Evolutionary conservation across 1,140 invertebrate genomes (phyloP), one percentile per base, ranked within the genome.

Genomic region (Arion vulgaris): DNA sequence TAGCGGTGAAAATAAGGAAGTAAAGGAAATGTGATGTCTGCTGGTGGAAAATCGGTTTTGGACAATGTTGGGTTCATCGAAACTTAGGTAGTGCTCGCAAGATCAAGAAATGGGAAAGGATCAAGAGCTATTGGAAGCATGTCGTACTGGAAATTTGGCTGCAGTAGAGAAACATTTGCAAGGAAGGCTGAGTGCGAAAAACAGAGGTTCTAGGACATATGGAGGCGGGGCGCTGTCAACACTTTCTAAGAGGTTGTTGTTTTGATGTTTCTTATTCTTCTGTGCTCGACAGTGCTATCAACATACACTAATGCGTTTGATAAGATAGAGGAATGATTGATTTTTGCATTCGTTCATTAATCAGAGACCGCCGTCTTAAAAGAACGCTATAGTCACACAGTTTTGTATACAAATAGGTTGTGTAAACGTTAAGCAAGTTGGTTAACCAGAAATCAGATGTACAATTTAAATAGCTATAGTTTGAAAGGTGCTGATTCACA

Each of bases 41-140:
- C 75, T 77, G 75, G 49, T 77, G 32, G 75, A n/a, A 11, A 49
- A 45, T 23, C n/a, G 5, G 17, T 45, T 2, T 4, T 45, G n/a
- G 28, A 74, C 15, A 74, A 74, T 74, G 72, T 45, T 74, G 15
- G 39, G 9, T 62, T n/a, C 26, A 5, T 62, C 57, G 11, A n/a
- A 15, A 5, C 26, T 62, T 62, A 62, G 57, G 4, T 62, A 62
- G 57, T 62, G 13, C 57, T n/a, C 26, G 11, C 57, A 62, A 5
- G 11, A 5, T 49, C n/a, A 28, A 38, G 81, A 85, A 13, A 93
- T 99, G 97, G 97, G 97, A 91, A 98, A 97, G 94, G 97, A 98
- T 93, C 96, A 98, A 93, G 97, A 98, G 93, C 94, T 99, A 93
- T 94, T 99, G 92, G 97, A 98, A 91, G 98, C 97, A 88, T 97